Base-by-base conservation (phyloP, 2,888 invertebrate species). In the Macroteleia sp. region DNA sequence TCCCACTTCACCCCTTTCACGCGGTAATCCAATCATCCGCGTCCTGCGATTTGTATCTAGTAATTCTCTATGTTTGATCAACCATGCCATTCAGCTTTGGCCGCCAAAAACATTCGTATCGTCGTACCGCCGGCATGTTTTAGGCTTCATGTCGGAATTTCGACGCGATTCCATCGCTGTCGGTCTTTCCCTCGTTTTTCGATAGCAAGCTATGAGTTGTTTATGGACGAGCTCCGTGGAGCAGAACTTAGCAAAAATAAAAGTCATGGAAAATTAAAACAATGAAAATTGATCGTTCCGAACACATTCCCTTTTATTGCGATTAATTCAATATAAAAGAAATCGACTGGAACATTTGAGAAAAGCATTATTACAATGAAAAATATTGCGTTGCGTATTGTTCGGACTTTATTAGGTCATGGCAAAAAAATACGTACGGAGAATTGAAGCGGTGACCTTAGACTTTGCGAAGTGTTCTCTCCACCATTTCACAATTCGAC, bases 1-100 rank as follows among this genome's bases (percentile, higher is more conserved):
- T 42, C 62, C 70, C 79, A 70, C 57, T 69, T 70, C 42, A 71
- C 76, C 82, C 81, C 81, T 85, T 83, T 83, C 76, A 80, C 77
- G 67, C 76, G 79, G 81, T 88, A 89, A 88, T 89, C 86, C 89
- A 87, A 89, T 88, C 86, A 88, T 85, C 83, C 84, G 80, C 85
- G 82, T 86, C 80, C 86, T 84, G 85, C 87, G 85, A 87, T 87
- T 87, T 84, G 85, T 85, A 86, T 86, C 85, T 83, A 83, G 85
- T 88, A 87, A 88, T 88, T 87, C 85, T 84, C 82, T 81, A 81
- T 82, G 83, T 88, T 86, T 85, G 86, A 86, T 85, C 85, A 82
- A 81, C 80, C 81, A 75, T 73, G 81, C 80, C 69, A 80, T 81
- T 77, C 77, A 69, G 82, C 80, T 83, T 83, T 85, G 80, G 79